A percentile compares a stretch with the other conserved stretches of the same genome.
These are phyloP conservation scores for Rhopalosiphum padi DNA, from an alignment of 1,140 invertebrate genomes.

Conservation along the genomic window DNA sequence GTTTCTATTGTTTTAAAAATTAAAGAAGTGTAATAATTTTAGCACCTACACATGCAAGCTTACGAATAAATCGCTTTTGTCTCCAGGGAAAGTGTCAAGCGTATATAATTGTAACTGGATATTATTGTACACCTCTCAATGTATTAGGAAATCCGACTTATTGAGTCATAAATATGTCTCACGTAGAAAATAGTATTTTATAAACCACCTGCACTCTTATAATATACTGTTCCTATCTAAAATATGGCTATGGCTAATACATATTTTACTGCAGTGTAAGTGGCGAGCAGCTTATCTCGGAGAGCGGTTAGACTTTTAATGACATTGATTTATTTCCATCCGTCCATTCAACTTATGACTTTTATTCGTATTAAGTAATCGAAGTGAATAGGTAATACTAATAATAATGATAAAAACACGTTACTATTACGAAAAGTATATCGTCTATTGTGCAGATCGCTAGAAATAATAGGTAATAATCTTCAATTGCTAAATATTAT, in stretches of 20 bases:
- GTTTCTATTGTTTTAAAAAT: neutral
- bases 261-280: neutral
- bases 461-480: slow-evolving; percentile 1
- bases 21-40: neutral
- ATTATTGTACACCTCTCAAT: neutral
- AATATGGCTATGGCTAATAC: neutral
- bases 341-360: neutral
- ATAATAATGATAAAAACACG: neutral
- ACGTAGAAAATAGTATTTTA: neutral
- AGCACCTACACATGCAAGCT: neutral
- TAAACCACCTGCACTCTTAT: neutral
- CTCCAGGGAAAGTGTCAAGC: slow-evolving; percentile 28
- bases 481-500: neutral
- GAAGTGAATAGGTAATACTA: neutral
- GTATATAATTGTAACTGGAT: slow-evolving; percentile 2
- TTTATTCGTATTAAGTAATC: neutral
- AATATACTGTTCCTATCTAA: neutral
- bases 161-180: neutral
- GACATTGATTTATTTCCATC: neutral
- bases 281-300: neutral
- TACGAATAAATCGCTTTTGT: neutral
- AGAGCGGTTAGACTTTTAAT: neutral
- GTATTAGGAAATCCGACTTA: slow-evolving; percentile 21
- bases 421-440: slow-evolving; percentile 15
- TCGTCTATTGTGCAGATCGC: neutral